phyloP scores from a whole-genome alignment of 2,113 vertebrate species.

The Misgurnus mizolepis region DNA sequence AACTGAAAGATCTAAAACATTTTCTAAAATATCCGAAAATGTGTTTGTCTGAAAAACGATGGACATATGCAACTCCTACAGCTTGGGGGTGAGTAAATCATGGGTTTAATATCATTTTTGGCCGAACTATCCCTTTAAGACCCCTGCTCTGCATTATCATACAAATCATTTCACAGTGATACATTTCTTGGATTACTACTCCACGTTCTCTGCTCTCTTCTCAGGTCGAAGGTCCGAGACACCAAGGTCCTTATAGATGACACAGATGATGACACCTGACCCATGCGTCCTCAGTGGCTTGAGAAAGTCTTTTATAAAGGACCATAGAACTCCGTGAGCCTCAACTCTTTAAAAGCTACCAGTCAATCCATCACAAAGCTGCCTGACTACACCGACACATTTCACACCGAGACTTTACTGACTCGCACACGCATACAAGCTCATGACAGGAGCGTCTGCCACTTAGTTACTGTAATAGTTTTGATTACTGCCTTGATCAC shows the following conservation, averaged over 20 bases:
- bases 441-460: slow-evolving; percentile 43
- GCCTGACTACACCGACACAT: slow-evolving; percentile 62
- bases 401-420: slow-evolving; percentile 10
- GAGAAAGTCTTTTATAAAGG: slow-evolving; percentile 70
- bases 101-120: no score
- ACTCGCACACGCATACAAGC: slow-evolving; percentile 39
- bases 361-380: slow-evolving; percentile 71
- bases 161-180: neutral
- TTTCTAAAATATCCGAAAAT: no score
- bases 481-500: slow-evolving; percentile 43
- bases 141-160: neutral
- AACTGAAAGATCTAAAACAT: no score
- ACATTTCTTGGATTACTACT: neutral
- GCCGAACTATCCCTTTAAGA: no score
- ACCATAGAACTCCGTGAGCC: slow-evolving; percentile 58
- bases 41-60: no score
- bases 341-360: slow-evolving; percentile 48
- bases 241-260: slow-evolving; percentile 97
- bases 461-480: slow-evolving; percentile 44
- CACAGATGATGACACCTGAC: slow-evolving; percentile 97
- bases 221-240: slow-evolving; percentile 91
- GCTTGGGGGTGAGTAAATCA: no score
- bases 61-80: no score
- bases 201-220: neutral
- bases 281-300: slow-evolving; percentile 69